These are phyloP conservation scores for Myanophis thanlyinensis DNA, from an alignment of 2,113 vertebrate genomes.

Conservation along the genomic window DNA sequence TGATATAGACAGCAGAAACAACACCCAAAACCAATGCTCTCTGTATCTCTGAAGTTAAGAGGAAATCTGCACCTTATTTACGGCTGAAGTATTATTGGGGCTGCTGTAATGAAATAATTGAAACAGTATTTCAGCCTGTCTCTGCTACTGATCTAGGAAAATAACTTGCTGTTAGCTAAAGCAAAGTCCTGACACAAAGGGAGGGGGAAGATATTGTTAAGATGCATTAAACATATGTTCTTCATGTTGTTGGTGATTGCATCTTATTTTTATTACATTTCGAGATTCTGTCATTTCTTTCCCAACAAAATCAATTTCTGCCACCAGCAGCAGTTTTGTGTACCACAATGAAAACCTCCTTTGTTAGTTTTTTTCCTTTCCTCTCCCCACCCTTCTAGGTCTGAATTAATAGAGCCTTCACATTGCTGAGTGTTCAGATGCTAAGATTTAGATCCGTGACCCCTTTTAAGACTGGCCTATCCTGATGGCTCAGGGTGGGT, in stretches of 20 bases:
- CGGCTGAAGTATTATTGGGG: conserved; percentile 35
- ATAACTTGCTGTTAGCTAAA: conserved; percentile 37
- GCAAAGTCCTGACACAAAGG: conserved; percentile 43
- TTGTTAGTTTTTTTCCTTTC: background rate
- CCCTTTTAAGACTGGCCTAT: conserved; percentile 33
- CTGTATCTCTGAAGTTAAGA: conserved; percentile 27
- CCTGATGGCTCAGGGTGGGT: background rate
- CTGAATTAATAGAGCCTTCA: conserved; percentile 52
- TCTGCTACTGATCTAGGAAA: conserved; percentile 44
- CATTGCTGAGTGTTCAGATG: conserved; percentile 27
- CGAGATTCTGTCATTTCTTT: conserved; percentile 46
- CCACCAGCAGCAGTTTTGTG: conserved; percentile 44
- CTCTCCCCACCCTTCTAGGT: conserved; percentile 28
- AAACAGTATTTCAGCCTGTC: conserved; percentile 56
- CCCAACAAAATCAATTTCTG: conserved; percentile 41
- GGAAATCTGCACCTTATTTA: conserved; percentile 52
- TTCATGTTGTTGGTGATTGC: conserved; percentile 55
- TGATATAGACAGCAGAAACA: background rate
- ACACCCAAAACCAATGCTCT: conserved; percentile 36
- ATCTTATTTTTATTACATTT: conserved; percentile 49
- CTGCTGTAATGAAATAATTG: conserved; percentile 60
- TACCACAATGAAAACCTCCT: background rate
- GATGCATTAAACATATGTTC: conserved; percentile 56
- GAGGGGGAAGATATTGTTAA: background rate
- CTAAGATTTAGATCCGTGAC: conserved; percentile 20